Conservation (phyloP, 2,797 vertebrate species). For the Holocentrus rufus region DNA sequence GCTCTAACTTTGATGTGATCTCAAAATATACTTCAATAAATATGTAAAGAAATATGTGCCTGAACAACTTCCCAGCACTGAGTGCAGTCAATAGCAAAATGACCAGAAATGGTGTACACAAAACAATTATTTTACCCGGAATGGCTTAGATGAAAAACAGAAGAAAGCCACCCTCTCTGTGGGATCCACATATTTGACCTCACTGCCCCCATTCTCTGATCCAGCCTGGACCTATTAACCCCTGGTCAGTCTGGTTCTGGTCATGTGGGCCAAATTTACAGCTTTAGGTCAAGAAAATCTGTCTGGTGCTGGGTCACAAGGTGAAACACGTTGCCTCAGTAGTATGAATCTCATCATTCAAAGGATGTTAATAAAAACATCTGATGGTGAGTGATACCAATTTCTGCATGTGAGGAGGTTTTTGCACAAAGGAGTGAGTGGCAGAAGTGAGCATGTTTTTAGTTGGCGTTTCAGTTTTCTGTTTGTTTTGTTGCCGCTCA, state of each 20-base stretch:
- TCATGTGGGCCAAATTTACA: conserved; percentile 35
- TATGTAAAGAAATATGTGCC: neutral
- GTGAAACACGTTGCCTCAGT: conserved; percentile 13
- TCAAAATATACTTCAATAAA: neutral
- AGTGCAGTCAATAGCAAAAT: neutral
- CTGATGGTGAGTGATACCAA: neutral
- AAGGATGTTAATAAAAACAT: neutral
- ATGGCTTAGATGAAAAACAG: neutral
- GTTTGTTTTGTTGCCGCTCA: conserved; percentile 38
- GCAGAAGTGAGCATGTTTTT: conserved; percentile 22
- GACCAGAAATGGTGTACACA: neutral
- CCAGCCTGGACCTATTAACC: conserved; percentile 34
- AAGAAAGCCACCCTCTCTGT: conserved; percentile 3
- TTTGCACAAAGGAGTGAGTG: conserved; percentile 21
- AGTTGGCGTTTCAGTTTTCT: conserved; percentile 25
- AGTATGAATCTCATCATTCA: conserved; percentile 21
- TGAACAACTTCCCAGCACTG: neutral
- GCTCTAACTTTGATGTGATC: neutral
- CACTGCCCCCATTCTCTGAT: neutral
- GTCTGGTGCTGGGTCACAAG: conserved; percentile 42
- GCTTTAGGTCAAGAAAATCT: conserved; percentile 34
- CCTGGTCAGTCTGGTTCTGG: conserved; percentile 13
- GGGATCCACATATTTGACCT: conserved; percentile 34
- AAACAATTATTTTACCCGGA: neutral
- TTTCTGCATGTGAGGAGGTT: conserved; percentile 1